Percentiles rank a stretch among this genome's conserved stretches.
Conservation (phyloP, 2,888 invertebrate genomes). For the Drosophila eohydei region DNA sequence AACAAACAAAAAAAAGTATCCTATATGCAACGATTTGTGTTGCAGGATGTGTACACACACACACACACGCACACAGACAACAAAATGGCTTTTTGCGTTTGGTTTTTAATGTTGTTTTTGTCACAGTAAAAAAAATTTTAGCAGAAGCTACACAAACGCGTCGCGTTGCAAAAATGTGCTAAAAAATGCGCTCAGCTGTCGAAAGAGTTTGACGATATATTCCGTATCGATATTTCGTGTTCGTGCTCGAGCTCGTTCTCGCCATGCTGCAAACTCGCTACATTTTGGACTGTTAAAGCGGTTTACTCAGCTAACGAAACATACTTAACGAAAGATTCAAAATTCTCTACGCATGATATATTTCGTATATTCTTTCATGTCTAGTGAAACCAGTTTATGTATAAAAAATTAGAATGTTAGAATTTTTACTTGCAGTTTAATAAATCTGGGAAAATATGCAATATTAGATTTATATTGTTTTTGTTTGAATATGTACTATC, state of each 20-base stretch:
- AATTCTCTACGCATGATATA: neutral
- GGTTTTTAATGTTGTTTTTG: slow-evolving; percentile 59
- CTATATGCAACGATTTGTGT: slow-evolving; percentile 48
- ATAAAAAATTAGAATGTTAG: too few species aligned
- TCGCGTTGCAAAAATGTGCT: slow-evolving; percentile 67
- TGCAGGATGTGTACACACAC: slow-evolving; percentile 32
- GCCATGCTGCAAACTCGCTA: neutral
- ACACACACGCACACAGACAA: slow-evolving; percentile 34
- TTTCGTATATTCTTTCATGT: too few species aligned
- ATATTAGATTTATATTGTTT: neutral
- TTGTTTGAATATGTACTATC: neutral
- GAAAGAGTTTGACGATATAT: slow-evolving; percentile 19
- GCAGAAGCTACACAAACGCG: slow-evolving; percentile 70
- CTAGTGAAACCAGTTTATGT: too few species aligned
- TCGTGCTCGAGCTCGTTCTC: neutral
- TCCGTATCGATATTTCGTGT: slow-evolving; percentile 33
- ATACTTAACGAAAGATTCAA: slow-evolving; percentile 8
- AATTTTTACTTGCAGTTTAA: too few species aligned
- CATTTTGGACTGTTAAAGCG: neutral
- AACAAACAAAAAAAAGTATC: slow-evolving; percentile 56
- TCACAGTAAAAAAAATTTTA: slow-evolving; percentile 72
- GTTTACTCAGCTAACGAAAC: slow-evolving; percentile 19
- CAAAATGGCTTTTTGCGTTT: slow-evolving; percentile 34
- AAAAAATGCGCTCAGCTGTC: slow-evolving; percentile 70
- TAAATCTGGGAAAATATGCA: neutral